Evolutionary conservation across 2,113 vertebrate species (phyloP).

Genomic region (Himantopus leucocephalus): DNA sequence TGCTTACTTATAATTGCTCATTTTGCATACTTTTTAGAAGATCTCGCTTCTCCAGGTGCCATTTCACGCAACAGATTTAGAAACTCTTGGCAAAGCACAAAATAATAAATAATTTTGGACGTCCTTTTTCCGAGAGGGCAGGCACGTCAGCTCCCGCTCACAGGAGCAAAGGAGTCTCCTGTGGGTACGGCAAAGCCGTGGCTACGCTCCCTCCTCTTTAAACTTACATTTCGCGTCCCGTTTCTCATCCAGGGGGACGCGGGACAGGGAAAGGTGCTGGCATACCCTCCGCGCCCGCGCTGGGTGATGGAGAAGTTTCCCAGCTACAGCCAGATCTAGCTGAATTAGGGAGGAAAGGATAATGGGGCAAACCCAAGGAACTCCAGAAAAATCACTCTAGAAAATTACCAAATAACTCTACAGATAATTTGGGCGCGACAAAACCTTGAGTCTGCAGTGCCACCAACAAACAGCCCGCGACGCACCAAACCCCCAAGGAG

Average conservation of each 20-base stretch:
- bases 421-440: not conserved
- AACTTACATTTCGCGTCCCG: not conserved
- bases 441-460: not conserved
- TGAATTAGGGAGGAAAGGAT: not conserved
- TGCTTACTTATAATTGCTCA: not conserved
- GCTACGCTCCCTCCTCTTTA: rapidly evolving
- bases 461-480: rapidly evolving
- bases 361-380: not conserved
- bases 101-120: not conserved
- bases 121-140: not conserved
- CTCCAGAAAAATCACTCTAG: not conserved
- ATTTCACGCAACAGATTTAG: not conserved
- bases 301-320: not conserved
- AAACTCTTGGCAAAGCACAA: not conserved
- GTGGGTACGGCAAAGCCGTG: not conserved
- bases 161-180: not conserved
- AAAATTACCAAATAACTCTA: not conserved
- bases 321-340: not conserved
- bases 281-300: rapidly evolving
- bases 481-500: not conserved
- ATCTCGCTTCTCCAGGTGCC: not conserved
- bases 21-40: not conserved
- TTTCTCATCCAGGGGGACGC: not conserved
- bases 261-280: not conserved
- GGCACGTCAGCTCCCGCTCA: not conserved